Evolutionary conservation across 2,797 vertebrate species (phyloP).

Genomic region (Pipistrellus pygmaeus): DNA sequence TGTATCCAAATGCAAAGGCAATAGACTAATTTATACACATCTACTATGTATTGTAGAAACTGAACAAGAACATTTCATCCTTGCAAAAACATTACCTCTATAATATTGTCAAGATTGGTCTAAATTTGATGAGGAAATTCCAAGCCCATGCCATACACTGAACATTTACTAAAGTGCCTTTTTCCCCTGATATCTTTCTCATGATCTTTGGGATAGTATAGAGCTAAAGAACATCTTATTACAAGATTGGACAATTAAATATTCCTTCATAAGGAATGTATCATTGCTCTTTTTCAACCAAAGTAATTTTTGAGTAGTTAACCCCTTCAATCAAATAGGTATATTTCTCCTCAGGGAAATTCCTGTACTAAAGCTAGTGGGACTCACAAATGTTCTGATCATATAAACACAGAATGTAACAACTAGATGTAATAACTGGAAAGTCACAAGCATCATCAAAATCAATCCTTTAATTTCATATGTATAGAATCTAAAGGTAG

Average conservation of each 20-base stretch:
- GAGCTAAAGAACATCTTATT: constrained; percentile 9
- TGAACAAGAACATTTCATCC: constrained; percentile 37
- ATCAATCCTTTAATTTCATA: neutral
- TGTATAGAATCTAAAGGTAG: neutral
- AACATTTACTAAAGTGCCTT: neutral
- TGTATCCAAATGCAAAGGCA: constrained; percentile 22
- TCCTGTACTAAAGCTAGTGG: neutral
- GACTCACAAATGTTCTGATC: neutral
- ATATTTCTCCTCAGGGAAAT: neutral
- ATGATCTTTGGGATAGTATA: neutral
- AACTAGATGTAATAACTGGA: neutral
- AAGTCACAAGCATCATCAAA: neutral
- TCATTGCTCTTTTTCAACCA: neutral
- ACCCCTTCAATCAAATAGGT: neutral
- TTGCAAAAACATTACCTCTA: constrained; percentile 23
- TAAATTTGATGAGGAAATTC: constrained; percentile 63
- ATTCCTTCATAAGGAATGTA: neutral
- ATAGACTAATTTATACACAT: neutral
- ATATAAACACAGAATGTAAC: neutral
- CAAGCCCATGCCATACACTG: neutral
- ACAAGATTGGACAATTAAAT: neutral
- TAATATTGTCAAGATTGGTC: neutral
- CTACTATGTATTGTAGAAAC: neutral
- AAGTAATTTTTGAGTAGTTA: neutral
- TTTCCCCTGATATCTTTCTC: neutral